phyloP scores from a whole-genome alignment of 2,113 vertebrate genomes.

The Microcebus ravelobensis region DNA sequence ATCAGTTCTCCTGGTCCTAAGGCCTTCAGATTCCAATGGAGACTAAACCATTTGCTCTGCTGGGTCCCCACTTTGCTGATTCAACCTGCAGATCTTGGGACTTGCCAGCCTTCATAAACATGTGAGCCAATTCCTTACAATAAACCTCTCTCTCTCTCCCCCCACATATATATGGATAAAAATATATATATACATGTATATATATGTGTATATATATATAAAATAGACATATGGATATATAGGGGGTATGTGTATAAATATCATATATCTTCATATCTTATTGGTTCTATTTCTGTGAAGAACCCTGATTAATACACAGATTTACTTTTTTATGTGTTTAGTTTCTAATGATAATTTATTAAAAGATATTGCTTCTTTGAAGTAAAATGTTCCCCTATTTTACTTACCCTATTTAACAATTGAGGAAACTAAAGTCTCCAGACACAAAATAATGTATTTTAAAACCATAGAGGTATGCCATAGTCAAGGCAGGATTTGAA shows the following conservation, averaged over 20 bases:
- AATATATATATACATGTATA: too few relatives aligned
- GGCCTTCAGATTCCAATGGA: not conserved
- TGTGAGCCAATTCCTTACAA: not conserved
- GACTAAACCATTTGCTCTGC: not conserved
- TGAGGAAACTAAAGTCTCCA: not conserved
- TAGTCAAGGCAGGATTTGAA: not conserved
- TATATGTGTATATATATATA: too few relatives aligned
- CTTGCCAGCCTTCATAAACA: not conserved
- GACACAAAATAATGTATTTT: not conserved
- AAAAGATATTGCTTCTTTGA: not conserved
- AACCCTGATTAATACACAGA: not conserved
- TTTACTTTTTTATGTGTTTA: not conserved
- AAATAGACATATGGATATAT: too few relatives aligned
- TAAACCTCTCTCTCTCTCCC: not conserved
- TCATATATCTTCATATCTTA: not conserved
- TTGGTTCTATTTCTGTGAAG: not conserved
- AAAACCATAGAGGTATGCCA: not conserved
- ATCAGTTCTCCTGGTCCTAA: not conserved
- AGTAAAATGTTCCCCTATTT: not conserved
- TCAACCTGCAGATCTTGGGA: not conserved
- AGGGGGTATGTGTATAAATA: not conserved
- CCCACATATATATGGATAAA: not conserved
- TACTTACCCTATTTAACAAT: not conserved
- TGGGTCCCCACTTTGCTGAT: not conserved
- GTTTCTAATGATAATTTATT: not conserved